Evolutionary conservation across 1,140 invertebrate genomes (phyloP).

Genomic region (Hylaeus anthracinus): DNA sequence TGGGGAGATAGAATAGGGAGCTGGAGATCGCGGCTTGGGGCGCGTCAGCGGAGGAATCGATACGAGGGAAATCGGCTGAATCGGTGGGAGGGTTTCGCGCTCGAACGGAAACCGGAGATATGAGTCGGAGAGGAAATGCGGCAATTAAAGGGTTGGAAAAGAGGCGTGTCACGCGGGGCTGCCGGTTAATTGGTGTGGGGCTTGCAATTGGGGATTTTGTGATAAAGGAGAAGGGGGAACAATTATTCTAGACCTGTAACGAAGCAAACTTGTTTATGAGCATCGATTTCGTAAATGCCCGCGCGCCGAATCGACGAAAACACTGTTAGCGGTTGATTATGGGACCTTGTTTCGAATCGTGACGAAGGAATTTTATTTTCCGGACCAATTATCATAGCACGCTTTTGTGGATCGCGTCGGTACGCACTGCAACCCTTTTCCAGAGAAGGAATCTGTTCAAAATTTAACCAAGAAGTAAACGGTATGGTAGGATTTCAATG

Average conservation of each 20-base stretch:
- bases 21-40: too few species aligned
- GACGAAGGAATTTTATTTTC: too few species aligned
- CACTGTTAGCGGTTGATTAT: constrained; percentile 23
- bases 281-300: constrained; percentile 26
- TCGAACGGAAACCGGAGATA: not conserved
- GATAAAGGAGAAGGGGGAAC: constrained; percentile 37
- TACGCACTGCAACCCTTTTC: not conserved
- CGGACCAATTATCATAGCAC: too few species aligned
- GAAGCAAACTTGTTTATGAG: constrained; percentile 44
- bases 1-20: too few species aligned
- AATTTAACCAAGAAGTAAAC: too few species aligned
- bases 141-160: constrained; percentile 42
- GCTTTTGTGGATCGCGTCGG: too few species aligned
- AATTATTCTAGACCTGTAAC: constrained; percentile 36
- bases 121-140: constrained; percentile 29
- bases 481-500: too few species aligned
- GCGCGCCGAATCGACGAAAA: not conserved
- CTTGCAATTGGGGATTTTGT: constrained; percentile 34
- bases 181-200: constrained; percentile 38
- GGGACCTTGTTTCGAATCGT: not conserved
- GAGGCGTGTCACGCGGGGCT: constrained; percentile 27
- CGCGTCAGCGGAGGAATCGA: not conserved
- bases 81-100: not conserved
- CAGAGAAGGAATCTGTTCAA: not conserved
- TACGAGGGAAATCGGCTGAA: constrained; percentile 16